Evolutionary conservation across 2,888 invertebrate genomes (phyloP).

Genomic region (Dioctria rufipes): DNA sequence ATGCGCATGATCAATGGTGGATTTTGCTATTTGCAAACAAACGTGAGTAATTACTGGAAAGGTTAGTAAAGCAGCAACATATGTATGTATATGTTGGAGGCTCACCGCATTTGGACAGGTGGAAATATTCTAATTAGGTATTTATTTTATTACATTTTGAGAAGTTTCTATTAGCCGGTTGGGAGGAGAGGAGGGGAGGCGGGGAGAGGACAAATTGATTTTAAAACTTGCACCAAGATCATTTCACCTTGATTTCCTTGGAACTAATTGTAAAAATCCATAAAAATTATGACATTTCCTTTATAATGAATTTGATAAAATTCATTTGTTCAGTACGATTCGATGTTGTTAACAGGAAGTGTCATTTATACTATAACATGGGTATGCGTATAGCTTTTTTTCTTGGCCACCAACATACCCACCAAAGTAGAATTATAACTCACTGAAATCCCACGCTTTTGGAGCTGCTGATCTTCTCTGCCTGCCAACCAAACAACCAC

Average conservation of each 20-base stretch:
- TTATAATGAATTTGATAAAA: not conserved
- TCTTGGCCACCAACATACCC: slow-evolving; percentile 35
- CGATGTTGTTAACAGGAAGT: slow-evolving; percentile 12
- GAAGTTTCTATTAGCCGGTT: too few relatives aligned
- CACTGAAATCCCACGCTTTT: slow-evolving; percentile 38
- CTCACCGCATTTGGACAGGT: not conserved
- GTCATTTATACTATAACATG: not conserved
- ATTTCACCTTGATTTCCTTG: too few relatives aligned
- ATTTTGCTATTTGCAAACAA: slow-evolving; percentile 43
- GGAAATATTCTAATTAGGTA: not conserved
- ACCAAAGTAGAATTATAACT: not conserved
- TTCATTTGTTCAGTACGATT: slow-evolving; percentile 16
- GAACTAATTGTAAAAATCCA: too few relatives aligned
- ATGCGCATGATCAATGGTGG: slow-evolving; percentile 40
- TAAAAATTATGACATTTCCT: too few relatives aligned
- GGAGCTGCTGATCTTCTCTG: not conserved
- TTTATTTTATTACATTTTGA: too few relatives aligned
- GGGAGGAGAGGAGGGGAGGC: too few relatives aligned
- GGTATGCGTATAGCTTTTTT: not conserved
- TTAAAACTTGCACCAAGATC: too few relatives aligned
- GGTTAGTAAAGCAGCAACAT: slow-evolving; percentile 12
- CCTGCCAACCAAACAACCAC: not conserved
- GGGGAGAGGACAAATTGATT: too few relatives aligned
- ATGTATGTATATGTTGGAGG: not conserved
- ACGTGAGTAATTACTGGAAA: slow-evolving; percentile 47